Evolutionary conservation across 2,113 vertebrate genomes (phyloP), one percentile per base, ranked within the genome.

Genomic region (Alethe diademata): DNA sequence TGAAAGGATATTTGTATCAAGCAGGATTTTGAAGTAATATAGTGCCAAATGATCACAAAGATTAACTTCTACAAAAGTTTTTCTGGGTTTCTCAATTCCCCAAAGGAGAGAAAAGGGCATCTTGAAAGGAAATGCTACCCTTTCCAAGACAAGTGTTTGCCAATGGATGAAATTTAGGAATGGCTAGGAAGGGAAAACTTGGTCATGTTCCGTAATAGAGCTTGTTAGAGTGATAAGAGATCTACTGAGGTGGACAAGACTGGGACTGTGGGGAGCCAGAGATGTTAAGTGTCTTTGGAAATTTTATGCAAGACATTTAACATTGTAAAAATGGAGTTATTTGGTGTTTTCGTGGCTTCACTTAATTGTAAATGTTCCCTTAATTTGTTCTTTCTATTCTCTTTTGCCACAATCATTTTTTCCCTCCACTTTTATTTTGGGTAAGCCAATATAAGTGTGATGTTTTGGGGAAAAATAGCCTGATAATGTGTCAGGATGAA

Each of bases 251-350:
- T 23, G 36, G 48, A 9, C 48, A 61, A 40, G 61, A 79, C 23
- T 0, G 14, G 50, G n/a, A 38, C n/a, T 0, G 0, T 36, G 23
- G 23, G 14, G 33, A 50, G 22, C 48, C 35, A 43, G 50, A 69
- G 48, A 17, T 72, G 16, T 42, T 66, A 28, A 8, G 36, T 64
- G 6, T 50, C 51, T 61, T 78, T 35, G 74, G 42, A 38, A 36
- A 33, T 61, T 61, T 79, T 69, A 38, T 69, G 38, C 23, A 76
- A 65, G 54, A 76, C 6, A 2, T 47, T 70, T 50, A 9, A 45
- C 2, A 11, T 4, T 45, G 70, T 22, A 35, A 69, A 78, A 89
- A 69, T 6, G 0, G 45, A 70, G 7, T 9, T 69, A 53, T 75
- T 81, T 50, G 24, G 25, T 70, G 38, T 42, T 82, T 90, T 38